Base-by-base conservation (phyloP, 2,888 invertebrate genomes). In the Eristalinus sepulchralis region DNA sequence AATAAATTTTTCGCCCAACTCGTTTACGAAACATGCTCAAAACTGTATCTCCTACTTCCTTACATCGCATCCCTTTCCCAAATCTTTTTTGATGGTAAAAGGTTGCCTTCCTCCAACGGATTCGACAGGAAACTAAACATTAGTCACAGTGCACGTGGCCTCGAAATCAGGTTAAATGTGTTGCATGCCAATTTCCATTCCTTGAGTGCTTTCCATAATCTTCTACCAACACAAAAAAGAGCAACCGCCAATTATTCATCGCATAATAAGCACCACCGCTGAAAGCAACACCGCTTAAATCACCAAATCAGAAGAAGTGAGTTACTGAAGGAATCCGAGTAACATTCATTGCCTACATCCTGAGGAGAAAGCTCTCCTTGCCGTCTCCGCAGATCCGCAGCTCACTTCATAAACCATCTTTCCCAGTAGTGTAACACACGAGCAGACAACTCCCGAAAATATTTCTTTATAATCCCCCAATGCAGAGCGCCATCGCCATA, bases 391-490 rank as follows among this genome's bases (percentile, higher is more conserved):
- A n/a, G 47, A 47, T 47, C 47, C 47, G 34, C 34, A 34, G 34
- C 34, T 34, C 34, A 47, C 47, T 47, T 47, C 47, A 47, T 47
- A 47, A 47, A 17, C 47, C 47, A 47, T 47, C 47, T 17, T 27
- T 8, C 47, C 47, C n/a, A 47, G 17, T 17, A 47, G 17, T 47
- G 47, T 47, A 47, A 13, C 22, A 57, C 57, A 57, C 5, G 57
- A 57, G 47, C 17, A 47, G 22, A 57, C 24, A 57, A 24, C 11
- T 8, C 47, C 47, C 47, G 27, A 39, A 9, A 36, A 63, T 63
- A 59, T 27, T 27, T 27, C 62, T 31, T 62, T 31, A 31, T 57
- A 57, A 57, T 57, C 57, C 57, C 57, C 57, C 68, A 77, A 68
- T 62, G 68, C 68, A 68, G 36, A 68, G 24, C 53, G 5, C n/a